Conservation (phyloP, 2,113 vertebrate species). For the Sylvietta virens region DNA sequence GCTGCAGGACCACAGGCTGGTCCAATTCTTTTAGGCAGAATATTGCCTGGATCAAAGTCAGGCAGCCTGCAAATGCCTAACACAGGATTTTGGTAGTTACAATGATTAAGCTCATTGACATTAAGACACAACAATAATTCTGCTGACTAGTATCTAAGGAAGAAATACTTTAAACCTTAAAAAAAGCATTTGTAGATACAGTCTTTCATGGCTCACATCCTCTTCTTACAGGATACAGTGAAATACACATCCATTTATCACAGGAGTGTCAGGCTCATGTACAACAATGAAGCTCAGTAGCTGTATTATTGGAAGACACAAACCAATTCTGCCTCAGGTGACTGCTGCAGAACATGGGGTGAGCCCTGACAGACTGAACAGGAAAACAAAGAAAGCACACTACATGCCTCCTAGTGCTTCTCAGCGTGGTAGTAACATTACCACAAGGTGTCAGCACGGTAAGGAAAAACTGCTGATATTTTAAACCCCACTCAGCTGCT, state of each 20-base stretch:
- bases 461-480: background rate
- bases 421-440: background rate
- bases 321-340: background rate
- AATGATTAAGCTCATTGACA: background rate
- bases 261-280: background rate
- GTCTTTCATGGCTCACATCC: background rate
- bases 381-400: background rate
- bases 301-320: background rate
- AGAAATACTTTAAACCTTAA: background rate
- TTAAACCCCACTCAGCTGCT: background rate
- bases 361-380: background rate
- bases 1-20: background rate
- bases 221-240: background rate
- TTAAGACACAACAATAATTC: background rate
- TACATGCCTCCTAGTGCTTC: background rate
- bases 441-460: conserved; percentile 65
- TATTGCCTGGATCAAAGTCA: background rate
- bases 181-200: background rate
- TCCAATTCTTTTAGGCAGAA: background rate
- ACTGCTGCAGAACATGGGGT: background rate
- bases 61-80: background rate
- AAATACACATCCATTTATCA: background rate
- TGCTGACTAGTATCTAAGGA: background rate
- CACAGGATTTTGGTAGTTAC: background rate
- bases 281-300: background rate